These are phyloP conservation scores for Paramisgurnus dabryanus DNA, from an alignment of 2,113 vertebrate species.

Conservation along the genomic window DNA sequence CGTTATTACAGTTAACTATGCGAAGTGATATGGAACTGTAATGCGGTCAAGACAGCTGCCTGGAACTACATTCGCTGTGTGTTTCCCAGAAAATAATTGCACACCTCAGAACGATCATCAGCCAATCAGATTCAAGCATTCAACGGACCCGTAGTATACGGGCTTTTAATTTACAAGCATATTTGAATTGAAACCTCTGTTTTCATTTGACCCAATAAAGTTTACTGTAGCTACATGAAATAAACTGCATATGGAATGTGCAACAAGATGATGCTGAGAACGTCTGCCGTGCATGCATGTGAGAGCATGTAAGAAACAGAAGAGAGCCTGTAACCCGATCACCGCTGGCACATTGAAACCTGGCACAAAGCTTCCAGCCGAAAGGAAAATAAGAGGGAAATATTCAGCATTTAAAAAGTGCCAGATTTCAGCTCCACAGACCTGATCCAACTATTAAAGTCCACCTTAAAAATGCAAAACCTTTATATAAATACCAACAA, in stretches of 20 bases:
- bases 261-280: background rate
- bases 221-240: background rate
- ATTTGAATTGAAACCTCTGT: background rate
- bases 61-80: too few relatives aligned
- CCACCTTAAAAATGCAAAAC: conserved; percentile 40
- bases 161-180: background rate
- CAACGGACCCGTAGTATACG: too few relatives aligned
- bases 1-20: too few relatives aligned
- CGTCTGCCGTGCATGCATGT: background rate
- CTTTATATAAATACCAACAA: conserved; percentile 52
- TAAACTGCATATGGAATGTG: background rate
- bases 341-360: conserved; percentile 56
- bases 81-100: too few relatives aligned
- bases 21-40: too few relatives aligned
- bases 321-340: conserved; percentile 60
- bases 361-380: conserved; percentile 47
- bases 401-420: conserved; percentile 61
- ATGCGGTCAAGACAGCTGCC: too few relatives aligned
- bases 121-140: too few relatives aligned
- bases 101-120: too few relatives aligned
- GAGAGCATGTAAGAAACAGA: conserved; percentile 33
- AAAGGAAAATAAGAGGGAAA: conserved; percentile 52
- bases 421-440: conserved; percentile 52
- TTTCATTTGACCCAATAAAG: background rate
- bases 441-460: conserved; percentile 43